Percentiles rank a stretch among this genome's conserved stretches.
Conservation (phyloP, 2,113 vertebrate species). For the Muntiacus muntjak region DNA sequence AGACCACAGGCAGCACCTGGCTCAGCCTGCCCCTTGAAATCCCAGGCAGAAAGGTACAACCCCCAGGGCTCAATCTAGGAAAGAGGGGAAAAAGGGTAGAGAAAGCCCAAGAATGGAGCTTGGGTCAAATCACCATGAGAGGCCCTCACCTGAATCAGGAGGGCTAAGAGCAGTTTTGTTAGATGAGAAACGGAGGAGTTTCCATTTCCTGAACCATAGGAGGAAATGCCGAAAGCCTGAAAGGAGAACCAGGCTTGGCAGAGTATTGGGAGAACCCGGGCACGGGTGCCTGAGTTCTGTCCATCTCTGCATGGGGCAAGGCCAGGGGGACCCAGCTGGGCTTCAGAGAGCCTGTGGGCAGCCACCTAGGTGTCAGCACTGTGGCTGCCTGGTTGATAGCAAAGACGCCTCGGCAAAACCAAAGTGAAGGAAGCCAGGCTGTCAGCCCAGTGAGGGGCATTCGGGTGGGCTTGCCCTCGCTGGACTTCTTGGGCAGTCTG, state of each 20-base stretch:
- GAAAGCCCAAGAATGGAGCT: not conserved
- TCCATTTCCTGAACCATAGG: not conserved
- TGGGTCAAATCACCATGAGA: not conserved
- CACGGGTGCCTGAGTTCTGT: not conserved
- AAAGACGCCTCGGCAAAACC: not conserved
- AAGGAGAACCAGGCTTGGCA: not conserved
- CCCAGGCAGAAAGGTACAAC: not conserved
- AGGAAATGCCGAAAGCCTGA: not conserved
- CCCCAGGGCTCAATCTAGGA: not conserved
- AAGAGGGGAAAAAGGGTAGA: not conserved
- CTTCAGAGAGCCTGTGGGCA: not conserved
- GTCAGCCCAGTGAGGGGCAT: not conserved
- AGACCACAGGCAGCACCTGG: not conserved
- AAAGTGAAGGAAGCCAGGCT: no score
- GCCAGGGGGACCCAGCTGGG: not conserved
- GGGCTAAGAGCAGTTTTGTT: not conserved
- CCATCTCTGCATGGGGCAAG: not conserved
- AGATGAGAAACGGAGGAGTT: not conserved
- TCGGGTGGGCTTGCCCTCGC: no score
- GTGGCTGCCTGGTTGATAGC: not conserved
- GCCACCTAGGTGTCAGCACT: no score
- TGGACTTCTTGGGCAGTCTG: not conserved
- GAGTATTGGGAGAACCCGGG: not conserved
- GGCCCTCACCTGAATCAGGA: not conserved
- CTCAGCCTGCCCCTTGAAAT: not conserved